Evolutionary conservation across 2,113 vertebrate species (phyloP).

Genomic region (Elaphurus davidianus): DNA sequence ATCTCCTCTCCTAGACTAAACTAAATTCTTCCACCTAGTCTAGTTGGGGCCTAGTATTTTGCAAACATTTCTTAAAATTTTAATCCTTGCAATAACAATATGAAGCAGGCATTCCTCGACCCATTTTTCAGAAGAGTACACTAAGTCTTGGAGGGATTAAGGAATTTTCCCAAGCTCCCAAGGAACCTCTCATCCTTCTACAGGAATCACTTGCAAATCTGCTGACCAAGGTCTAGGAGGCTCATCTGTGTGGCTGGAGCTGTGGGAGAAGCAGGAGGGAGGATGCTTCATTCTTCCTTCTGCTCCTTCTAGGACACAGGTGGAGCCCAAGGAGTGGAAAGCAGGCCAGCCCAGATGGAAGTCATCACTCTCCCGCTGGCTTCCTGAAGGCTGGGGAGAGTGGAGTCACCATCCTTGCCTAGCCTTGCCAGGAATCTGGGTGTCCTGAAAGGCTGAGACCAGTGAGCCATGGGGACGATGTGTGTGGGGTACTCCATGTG

Average conservation of each 20-base stretch:
- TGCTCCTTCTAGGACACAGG: constrained; percentile 49
- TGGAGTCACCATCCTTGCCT: constrained; percentile 9
- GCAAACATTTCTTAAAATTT: not conserved
- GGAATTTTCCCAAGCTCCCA: not conserved
- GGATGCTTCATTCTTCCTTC: not conserved
- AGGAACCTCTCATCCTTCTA: not conserved
- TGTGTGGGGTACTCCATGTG: not conserved
- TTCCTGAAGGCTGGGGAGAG: constrained; percentile 48
- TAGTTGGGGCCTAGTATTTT: not conserved
- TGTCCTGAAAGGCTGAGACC: constrained; percentile 28
- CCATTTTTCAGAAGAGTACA: not conserved
- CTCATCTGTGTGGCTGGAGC: not conserved
- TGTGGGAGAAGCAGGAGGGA: not conserved
- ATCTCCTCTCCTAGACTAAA: not conserved
- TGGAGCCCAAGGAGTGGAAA: constrained; percentile 46
- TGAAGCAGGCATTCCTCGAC: not conserved
- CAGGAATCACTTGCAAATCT: constrained; percentile 16
- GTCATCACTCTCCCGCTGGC: constrained; percentile 2
- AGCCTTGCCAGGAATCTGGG: constrained; percentile 50
- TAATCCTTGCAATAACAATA: not conserved
- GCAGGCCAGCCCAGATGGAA: constrained; percentile 61
- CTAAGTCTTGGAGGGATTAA: not conserved
- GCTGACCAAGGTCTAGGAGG: not conserved
- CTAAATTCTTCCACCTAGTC: not conserved
- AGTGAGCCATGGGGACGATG: not conserved